Base-by-base conservation (phyloP, 2,888 invertebrate species). In the Cataglyphis livida region DNA sequence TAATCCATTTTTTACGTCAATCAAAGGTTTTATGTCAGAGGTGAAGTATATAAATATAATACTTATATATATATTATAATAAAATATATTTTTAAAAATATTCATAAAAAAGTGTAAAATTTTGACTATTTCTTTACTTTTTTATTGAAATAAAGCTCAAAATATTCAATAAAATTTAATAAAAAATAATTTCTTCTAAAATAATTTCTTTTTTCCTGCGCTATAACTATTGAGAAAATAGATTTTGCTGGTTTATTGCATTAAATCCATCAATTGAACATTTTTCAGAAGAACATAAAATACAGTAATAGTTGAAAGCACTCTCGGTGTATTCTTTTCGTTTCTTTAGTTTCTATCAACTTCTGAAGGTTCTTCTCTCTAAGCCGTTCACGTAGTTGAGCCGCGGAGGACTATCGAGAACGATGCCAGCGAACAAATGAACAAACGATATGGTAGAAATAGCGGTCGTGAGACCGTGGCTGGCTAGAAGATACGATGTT, bases 341-440 rank as follows among this genome's bases (percentile, higher is more conserved):
- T 66, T 66, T 41, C 28, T 38, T 76, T n/a, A 66, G 28, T 76
- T 76, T 12, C 28, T 41, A 28, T 28, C 66, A 41, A 76, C 21
- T 76, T 68, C 28, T 66, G 38, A 76, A 76, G 68, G 10, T 12
- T 10, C 41, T 76, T 57, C 68, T 76, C 66, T 66, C 28, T 73
- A 71, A 66, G 78, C 38, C 51, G 71, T 84, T 75, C 62, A 70
- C 28, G 38, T 65, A 62, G 54, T 59, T 61, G 71, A 70, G 25
- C 62, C 70, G 57, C 65, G 76, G 71, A 75, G 62, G 66, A 66
- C 51, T 65, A 76, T 85, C 81, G 81, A 79, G 84, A 66, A 82
- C 18, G 18, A 15, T 68, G 61, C 71, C 61, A 15, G 48, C 25
- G 81, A 83, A 51, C 68, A 15, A 68, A 66, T 21, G 54, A 66